phyloP scores from a whole-genome alignment of 1,140 invertebrate species.

The Trichomalopsis sarcophagae region DNA sequence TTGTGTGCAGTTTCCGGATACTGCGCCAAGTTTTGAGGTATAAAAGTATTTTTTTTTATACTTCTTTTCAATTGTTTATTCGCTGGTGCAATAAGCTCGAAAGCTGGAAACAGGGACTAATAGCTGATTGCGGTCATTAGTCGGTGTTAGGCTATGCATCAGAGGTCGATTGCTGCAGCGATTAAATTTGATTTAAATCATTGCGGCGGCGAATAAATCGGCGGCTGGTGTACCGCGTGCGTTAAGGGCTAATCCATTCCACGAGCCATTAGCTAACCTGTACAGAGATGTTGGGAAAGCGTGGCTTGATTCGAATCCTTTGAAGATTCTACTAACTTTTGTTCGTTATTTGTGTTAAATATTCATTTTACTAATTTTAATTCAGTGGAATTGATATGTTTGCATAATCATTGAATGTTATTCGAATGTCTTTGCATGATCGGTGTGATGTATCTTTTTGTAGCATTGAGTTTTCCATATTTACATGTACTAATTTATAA shows the following conservation, averaged over 20 bases:
- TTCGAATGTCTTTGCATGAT: no score
- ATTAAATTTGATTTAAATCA: slow-evolving; percentile 22
- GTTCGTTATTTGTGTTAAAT: no score
- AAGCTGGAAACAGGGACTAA: background rate
- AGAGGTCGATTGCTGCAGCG: background rate
- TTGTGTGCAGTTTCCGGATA: background rate
- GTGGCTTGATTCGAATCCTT: background rate
- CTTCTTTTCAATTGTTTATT: no score
- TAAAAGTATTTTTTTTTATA: background rate
- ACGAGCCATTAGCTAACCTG: background rate
- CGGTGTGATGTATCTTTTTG: no score
- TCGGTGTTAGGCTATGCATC: background rate
- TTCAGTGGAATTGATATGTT: no score
- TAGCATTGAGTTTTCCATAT: no score
- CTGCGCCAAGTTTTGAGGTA: no score
- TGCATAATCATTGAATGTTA: no score
- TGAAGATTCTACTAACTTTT: background rate
- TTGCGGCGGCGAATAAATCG: slow-evolving; percentile 19
- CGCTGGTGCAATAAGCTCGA: no score
- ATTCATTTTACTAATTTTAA: no score
- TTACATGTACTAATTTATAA: no score
- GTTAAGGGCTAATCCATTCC: background rate
- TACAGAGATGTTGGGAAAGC: background rate
- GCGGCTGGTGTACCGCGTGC: background rate
- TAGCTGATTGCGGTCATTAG: background rate